Evolutionary conservation across 2,113 vertebrate species (phyloP), one percentile per base, ranked within the genome.

Genomic region (Nesogale talazaci): DNA sequence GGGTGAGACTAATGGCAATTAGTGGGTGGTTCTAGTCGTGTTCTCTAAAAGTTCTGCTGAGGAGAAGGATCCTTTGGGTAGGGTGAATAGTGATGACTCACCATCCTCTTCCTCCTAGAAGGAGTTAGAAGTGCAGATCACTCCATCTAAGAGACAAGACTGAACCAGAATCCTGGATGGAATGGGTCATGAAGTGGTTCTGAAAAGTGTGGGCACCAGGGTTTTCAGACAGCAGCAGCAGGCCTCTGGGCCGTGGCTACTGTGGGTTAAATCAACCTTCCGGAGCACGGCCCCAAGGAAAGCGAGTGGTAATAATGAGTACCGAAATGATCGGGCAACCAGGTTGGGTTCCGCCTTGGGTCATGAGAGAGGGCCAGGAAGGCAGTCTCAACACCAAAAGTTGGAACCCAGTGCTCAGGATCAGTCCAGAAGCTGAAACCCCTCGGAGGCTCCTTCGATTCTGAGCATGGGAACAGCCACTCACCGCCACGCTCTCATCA

Each of bases 31-130:
- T 78, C 22, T 77, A 65, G 15, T 17, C 31, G 57, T 77, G 34
- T 80, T 86, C 38, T 25, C 38, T 89, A 88, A 84, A 79, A 52
- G 16, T 65, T 6, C 40, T 84, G 69, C 15, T 94, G 69, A 86
- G 40, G 42, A 90, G 56, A 83, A 91, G 36, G 27, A 25, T 6
- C 12, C 1, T 25, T 1, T 57, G 36, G 14, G 31, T 46, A 65
- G 42, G 31, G 86, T 57, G 46, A 14, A 59, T 74, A 14, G n/a
- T 29, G 57, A 10, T 86, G 46, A 92, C 46, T 52, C 46, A 91
- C 16, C 83, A 65, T 29, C 74, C 3, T 36, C 17, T 1, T 1
- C 19, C 46, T 82, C 46, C 63, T 36, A 82, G 42, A 38, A 82
- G 69, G 40, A 40, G n/a, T 19, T 82, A 67, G 69, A 75, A 72